phyloP scores from a whole-genome alignment of 2,888 invertebrate species.

The Sclerodermus sp. region DNA sequence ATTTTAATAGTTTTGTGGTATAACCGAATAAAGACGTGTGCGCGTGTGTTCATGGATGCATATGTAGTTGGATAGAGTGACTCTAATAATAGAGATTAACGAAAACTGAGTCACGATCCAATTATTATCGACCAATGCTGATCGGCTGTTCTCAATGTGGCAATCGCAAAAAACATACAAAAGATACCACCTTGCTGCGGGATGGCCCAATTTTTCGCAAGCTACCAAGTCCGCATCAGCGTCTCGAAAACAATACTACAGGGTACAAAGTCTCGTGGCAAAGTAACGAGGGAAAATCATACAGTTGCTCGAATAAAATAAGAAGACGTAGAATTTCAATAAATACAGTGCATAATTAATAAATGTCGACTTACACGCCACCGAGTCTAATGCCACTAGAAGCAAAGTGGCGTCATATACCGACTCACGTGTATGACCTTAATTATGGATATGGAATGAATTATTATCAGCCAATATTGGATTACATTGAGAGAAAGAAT shows the following conservation, averaged over 20 bases:
- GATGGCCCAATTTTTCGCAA: conserved; percentile 30
- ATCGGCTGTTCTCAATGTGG: conserved; percentile 43
- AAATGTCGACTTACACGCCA: conserved; percentile 45
- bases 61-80: background rate
- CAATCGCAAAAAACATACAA: conserved; percentile 34
- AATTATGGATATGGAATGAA: conserved; percentile 84
- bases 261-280: background rate
- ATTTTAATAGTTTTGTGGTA: no score
- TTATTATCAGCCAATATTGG: conserved; percentile 86
- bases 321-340: no score
- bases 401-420: conserved; percentile 52
- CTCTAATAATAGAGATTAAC: conserved; percentile 41
- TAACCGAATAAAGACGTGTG: background rate
- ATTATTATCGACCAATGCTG: conserved; percentile 42
- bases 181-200: conserved; percentile 26
- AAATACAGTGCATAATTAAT: no score
- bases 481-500: conserved; percentile 76
- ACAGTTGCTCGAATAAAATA: no score
- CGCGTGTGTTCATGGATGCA: background rate
- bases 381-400: conserved; percentile 46
- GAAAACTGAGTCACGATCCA: conserved; percentile 37
- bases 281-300: no score
- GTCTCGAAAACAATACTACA: conserved; percentile 1
- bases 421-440: conserved; percentile 74
- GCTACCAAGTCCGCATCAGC: conserved; percentile 17